Base-by-base conservation (phyloP, 2,113 vertebrate species). In the Rafetus swinhoei region DNA sequence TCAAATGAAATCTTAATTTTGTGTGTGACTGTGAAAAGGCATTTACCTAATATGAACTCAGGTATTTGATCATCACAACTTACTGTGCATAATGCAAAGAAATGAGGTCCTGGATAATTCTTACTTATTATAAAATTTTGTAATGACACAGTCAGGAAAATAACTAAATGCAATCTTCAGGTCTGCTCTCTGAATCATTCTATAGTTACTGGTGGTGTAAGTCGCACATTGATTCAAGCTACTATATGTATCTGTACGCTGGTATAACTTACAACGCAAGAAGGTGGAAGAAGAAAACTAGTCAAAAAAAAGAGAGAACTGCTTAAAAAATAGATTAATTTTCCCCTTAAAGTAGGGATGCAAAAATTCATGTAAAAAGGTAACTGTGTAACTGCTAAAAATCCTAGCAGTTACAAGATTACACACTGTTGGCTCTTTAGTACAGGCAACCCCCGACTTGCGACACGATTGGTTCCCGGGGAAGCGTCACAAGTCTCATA, bases 291-390 rank as follows among this genome's bases (percentile, higher is more conserved):
- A 90, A 80, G 55, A 91, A 88, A 81, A 39, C 53, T 77, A 89
- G 57, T 77, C 82, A 91, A 82, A 27, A 82, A 27, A 96, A 92
- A 25, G 19, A 59, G 91, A 76, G 24, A 87, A 45, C 11, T 72
- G 55, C 15, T 89, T 87, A 88, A 85, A 93, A 57, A 91, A 50
- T 1, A 93, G 84, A 5, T 92, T 18, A 79, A 93, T 87, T 76
- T 87, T 69, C 54, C 80, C 89, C 87, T 84, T 84, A 91, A 77
- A 65, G 39, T 45, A 45, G 5, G 45, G 45, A 45, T 45, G 45
- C 45, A 45, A 45, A 45, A 45, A 45, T 45, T 45, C 4, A 45
- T 45, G 45, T 45, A 45, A 45, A 45, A 45, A 45, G 6, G 45
- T 45, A 45, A 45, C 45, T 45, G 45, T 45, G 45, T 45, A 45